Evolutionary conservation across 2,113 vertebrate species (phyloP).

Genomic region (Ochotona princeps): DNA sequence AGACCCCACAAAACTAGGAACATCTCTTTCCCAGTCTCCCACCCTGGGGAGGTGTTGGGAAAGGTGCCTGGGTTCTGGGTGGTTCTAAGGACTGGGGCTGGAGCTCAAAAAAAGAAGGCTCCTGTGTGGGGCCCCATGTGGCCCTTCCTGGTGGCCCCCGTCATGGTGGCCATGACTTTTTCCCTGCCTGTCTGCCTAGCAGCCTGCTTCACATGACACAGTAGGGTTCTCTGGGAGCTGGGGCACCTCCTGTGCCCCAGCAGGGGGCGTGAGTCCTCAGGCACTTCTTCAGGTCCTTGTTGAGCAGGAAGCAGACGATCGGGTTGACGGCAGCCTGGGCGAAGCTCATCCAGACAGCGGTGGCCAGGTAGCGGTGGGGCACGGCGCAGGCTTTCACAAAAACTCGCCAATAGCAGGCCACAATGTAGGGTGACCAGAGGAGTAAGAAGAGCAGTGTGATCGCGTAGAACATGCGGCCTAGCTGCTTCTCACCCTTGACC

Average conservation of each 20-base stretch:
- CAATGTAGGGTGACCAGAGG: conserved; percentile 96
- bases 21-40: conserved; percentile 49
- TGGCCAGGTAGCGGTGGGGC: conserved; percentile 94
- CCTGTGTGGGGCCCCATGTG: background rate
- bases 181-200: conserved; percentile 70
- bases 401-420: conserved; percentile 97
- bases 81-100: conserved; percentile 47
- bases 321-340: conserved; percentile 96
- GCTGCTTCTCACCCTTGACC: conserved; percentile 94
- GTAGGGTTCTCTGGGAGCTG: conserved; percentile 95
- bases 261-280: conserved; percentile 94
- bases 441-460: conserved; percentile 96
- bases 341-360: conserved; percentile 97
- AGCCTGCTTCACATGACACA: conserved; percentile 92
- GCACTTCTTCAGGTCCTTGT: conserved; percentile 96
- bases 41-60: conserved; percentile 54
- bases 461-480: conserved; percentile 97
- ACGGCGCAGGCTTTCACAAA: conserved; percentile 94
- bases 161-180: conserved; percentile 10
- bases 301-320: conserved; percentile 95
- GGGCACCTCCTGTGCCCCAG: conserved; percentile 95
- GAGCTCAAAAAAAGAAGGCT: conserved; percentile 69
- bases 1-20: conserved; percentile 67
- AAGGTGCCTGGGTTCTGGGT: conserved; percentile 59
- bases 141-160: conserved; percentile 35